Base-by-base conservation (phyloP, 2,888 invertebrate species). In the Eubasilissa splendida region DNA sequence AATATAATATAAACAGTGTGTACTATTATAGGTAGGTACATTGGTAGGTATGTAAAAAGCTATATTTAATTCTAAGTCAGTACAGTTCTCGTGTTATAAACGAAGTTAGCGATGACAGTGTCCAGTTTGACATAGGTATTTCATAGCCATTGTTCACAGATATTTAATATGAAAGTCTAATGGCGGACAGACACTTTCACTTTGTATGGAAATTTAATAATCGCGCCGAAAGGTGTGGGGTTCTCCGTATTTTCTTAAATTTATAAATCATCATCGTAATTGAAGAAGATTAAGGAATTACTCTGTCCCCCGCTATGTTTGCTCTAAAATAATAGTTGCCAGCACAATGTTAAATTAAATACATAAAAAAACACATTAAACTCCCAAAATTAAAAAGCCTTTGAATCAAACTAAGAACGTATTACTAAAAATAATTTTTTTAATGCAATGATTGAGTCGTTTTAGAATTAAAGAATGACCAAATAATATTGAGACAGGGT, bases 91-190 rank as follows among this genome's bases (percentile, higher is more conserved):
- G 59, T 70, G 54, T 82, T 76, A 78, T 80, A 80, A 78, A 80
- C 78, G 60, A 80, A 82, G 80, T 82, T 78, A 71, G 42, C 80
- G 77, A 63, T 80, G 82, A 82, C 80, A 82, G 63, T 74, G 79
- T 68, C 77, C 73, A 56, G 73, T 31, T 59, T 77, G 78, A 79
- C 73, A 66, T 73, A 82, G 79, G 82, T 82, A 68, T 70, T 70
- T 50, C 56, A 68, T 60, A 56, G 76, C 77, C 79, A 82, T 82
- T 82, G 82, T 82, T 79, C 70, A 58, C 75, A 79, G 82, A 82
- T 82, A 82, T 82, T 82, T 82, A 82, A 82, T 82, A 79, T 76
- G 79, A 73, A 65, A 54, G 71, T 59, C 60, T 71, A 60, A 14
- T n/a, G 66, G 58, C 59, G 58, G n/a, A 50, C 71, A 33, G 78